phyloP scores from a whole-genome alignment of 2,113 vertebrate genomes.

The Butorides virescens region DNA sequence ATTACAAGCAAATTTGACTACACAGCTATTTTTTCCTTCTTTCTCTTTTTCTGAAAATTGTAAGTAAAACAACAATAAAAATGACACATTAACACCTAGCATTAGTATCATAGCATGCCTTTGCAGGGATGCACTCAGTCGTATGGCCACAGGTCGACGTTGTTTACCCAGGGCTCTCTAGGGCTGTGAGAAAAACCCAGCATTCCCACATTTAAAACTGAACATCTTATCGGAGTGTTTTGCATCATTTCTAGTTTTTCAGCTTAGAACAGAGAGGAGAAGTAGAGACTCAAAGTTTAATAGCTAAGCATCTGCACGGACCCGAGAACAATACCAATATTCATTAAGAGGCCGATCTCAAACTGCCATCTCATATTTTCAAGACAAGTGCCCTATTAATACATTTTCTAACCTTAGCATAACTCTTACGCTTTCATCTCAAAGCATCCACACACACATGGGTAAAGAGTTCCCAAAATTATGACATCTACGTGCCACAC shows the following conservation, averaged over 20 bases:
- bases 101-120: neutral
- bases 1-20: neutral
- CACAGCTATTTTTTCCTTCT: neutral
- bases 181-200: neutral
- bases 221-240: neutral
- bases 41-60: neutral
- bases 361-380: conserved; percentile 28
- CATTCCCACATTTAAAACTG: neutral
- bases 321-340: conserved; percentile 55
- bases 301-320: neutral
- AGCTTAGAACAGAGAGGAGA: neutral
- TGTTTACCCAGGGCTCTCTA: neutral
- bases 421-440: conserved; percentile 22
- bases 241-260: neutral
- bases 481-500: neutral
- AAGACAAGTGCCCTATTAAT: conserved; percentile 28
- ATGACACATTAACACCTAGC: neutral
- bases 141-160: accelerated
- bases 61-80: neutral
- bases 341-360: neutral
- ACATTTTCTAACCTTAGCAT: conserved; percentile 43
- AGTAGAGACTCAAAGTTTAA: neutral
- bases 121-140: neutral
- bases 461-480: neutral
- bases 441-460: neutral